Evolutionary conservation across 2,797 vertebrate species (phyloP).

Genomic region (Coranthus polyacanthus): DNA sequence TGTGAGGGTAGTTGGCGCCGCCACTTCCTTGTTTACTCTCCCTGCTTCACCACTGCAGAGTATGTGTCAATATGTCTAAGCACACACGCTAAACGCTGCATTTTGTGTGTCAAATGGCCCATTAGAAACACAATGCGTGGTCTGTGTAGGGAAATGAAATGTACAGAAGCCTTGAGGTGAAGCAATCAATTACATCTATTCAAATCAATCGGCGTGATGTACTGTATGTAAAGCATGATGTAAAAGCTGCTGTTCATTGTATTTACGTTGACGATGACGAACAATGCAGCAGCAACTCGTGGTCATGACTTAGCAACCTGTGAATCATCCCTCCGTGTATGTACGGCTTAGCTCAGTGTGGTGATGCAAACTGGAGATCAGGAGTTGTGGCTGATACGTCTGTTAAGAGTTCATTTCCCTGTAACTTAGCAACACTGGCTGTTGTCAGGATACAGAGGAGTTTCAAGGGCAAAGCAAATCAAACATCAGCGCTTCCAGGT

Average conservation of each 20-base stretch:
- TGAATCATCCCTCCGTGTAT: constrained; percentile 1
- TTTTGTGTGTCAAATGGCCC: background rate
- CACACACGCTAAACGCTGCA: background rate
- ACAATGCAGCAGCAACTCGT: background rate
- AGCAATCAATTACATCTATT: background rate
- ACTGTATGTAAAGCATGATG: background rate
- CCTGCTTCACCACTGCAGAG: too few relatives aligned
- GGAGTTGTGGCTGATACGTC: background rate
- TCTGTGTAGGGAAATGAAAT: too few relatives aligned
- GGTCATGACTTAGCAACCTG: constrained; percentile 12
- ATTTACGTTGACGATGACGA: background rate
- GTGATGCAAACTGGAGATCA: too few relatives aligned
- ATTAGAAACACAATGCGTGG: background rate
- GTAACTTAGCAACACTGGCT: constrained; percentile 22
- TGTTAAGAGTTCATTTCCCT: constrained; percentile 12
- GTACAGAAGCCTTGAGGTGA: background rate
- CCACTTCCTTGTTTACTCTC: constrained; percentile 39
- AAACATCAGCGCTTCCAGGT: background rate
- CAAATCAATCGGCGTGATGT: background rate
- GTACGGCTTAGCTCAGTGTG: too few relatives aligned
- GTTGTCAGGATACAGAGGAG: constrained; percentile 20
- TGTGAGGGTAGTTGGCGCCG: background rate
- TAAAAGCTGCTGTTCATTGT: background rate
- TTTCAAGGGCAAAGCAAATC: background rate
- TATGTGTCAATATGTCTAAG: background rate